phyloP scores from a whole-genome alignment of 92 coral and sea anemone species.

The Siderastrea siderea region DNA sequence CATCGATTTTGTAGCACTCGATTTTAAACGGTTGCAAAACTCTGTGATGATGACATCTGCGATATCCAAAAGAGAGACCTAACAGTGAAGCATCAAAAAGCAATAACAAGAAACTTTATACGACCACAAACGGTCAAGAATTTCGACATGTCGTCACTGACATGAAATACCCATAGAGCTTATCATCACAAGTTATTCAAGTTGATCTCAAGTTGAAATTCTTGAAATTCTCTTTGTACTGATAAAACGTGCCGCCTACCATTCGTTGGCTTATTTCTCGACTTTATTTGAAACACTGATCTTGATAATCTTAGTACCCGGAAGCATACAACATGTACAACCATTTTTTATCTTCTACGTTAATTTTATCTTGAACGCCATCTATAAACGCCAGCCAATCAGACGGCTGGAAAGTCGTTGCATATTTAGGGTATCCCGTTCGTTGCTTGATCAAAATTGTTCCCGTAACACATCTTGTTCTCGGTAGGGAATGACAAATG shows the following conservation, averaged over 20 bases:
- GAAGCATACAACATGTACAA: too few species aligned
- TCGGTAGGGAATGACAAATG: too few species aligned
- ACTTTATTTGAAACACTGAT: neutral
- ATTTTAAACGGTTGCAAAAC: conserved; percentile 17
- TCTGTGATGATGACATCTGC: neutral
- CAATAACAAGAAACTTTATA: conserved; percentile 24
- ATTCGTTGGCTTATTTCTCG: too few species aligned
- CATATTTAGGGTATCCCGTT: too few species aligned
- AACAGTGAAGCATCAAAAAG: conserved; percentile 7
- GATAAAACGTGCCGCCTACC: neutral
- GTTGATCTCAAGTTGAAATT: conserved; percentile 3
- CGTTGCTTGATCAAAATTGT: too few species aligned
- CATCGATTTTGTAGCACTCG: neutral
- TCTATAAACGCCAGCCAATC: neutral
- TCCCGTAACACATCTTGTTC: too few species aligned
- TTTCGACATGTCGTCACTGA: neutral
- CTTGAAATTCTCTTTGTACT: conserved; percentile 1
- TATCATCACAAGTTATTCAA: neutral
- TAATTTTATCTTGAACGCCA: too few species aligned
- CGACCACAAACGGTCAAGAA: neutral
- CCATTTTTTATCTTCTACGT: neutral
- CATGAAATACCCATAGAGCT: conserved; percentile 6
- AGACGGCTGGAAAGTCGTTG: neutral
- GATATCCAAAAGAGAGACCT: too few species aligned
- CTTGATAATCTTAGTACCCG: neutral